Evolutionary conservation across 2,888 invertebrate genomes (phyloP).

Genomic region (Drosophila ezoana): DNA sequence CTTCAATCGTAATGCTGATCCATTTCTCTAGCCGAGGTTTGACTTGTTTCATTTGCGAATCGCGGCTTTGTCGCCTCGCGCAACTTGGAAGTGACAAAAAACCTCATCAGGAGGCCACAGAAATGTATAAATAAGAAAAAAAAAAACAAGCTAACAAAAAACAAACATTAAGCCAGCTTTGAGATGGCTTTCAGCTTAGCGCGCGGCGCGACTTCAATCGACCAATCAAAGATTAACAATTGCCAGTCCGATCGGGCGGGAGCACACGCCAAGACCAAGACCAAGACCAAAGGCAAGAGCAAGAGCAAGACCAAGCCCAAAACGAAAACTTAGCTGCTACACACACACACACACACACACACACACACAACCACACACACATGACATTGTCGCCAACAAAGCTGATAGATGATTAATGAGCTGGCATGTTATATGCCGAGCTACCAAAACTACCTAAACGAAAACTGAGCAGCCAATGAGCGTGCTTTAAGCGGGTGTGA

Average conservation of each 20-base stretch:
- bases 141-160: conserved; percentile 11
- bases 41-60: too few species aligned
- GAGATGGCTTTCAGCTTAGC: conserved; percentile 74
- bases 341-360: conserved; percentile 16
- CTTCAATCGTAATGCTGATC: too few species aligned
- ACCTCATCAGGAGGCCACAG: neutral
- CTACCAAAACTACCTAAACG: conserved; percentile 38
- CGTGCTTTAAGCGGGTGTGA: too few species aligned
- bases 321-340: conserved; percentile 53
- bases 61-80: too few species aligned
- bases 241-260: conserved; percentile 20
- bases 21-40: too few species aligned
- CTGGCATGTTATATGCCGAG: conserved; percentile 52
- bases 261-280: conserved; percentile 64
- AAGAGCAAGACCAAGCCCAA: conserved; percentile 46
- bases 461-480: neutral
- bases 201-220: conserved; percentile 70
- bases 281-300: conserved; percentile 42
- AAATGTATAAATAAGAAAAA: conserved; percentile 9
- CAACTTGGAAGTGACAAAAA: conserved; percentile 4
- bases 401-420: conserved; percentile 79
- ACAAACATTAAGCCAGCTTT: conserved; percentile 57
- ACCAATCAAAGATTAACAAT: conserved; percentile 69
- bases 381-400: conserved; percentile 75
- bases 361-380: conserved; percentile 34